Base-by-base conservation (phyloP, 1,140 invertebrate species). In the Saccostrea echinata region DNA sequence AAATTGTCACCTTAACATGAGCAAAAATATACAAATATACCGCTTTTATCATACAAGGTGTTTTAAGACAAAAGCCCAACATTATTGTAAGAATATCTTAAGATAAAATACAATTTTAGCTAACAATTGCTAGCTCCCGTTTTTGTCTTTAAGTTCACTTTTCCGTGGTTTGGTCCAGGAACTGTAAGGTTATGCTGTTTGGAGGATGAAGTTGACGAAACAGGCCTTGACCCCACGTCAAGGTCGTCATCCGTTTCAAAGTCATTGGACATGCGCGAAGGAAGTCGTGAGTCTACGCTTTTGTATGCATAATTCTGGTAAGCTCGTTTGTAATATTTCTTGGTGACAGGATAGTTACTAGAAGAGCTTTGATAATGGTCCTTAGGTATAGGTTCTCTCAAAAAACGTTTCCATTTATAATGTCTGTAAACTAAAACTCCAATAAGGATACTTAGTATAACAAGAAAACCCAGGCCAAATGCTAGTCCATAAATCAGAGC, bases 291-390 rank as follows among this genome's bases (percentile, higher is more conserved):
- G n/a, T 64, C 53, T 27, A 84, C 53, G 64, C 21, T 76, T 33
- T 61, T 27, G 30, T 71, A 53, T 11, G 51, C 53, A 51, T 76
- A 64, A 52, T 71, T 64, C 30, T 71, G 64, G 21, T 55, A 87
- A 11, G 33, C 80, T 21, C 86, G 81, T 85, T 90, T 91, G 84
- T 90, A 91, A 84, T 92, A 92, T 88, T 91, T 89, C 64, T 89
- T 84, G 9, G 91, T 92, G 18, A 92, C 85, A 1, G 91, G 91
- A 57, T 92, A 92, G 35, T 84, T 84, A 27, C 84, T 86, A 13
- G 71, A 82, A 21, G 84, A 80, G 81, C 89, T 86, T 84, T 83
- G 86, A 27, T 89, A 57, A 35, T 91, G 88, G 13, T 90, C 84
- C 21, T 84, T 53, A 1, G 86, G 71, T 30, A 90, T 30, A 52